These are phyloP conservation scores for Labrus mixtus DNA, from an alignment of 2,113 vertebrate species.

Conservation along the genomic window DNA sequence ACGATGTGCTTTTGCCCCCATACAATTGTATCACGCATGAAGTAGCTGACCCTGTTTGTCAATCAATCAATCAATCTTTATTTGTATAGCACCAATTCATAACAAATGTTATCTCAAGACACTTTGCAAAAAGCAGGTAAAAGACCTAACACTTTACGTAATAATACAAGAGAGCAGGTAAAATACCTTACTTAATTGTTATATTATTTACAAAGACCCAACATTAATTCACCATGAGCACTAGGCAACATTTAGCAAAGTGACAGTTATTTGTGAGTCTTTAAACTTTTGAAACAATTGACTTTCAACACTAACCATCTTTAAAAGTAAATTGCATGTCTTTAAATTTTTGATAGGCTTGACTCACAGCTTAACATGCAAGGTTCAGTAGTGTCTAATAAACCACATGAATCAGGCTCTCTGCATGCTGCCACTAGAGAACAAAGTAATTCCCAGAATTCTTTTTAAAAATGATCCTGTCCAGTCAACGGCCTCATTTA, in stretches of 20 bases:
- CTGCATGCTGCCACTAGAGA: not conserved
- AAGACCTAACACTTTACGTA: too few species aligned
- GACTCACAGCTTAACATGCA: not conserved
- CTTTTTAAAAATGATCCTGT: constrained; percentile 22
- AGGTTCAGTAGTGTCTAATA: not conserved
- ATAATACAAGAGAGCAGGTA: too few species aligned
- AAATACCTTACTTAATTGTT: too few species aligned
- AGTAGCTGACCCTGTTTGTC: too few species aligned
- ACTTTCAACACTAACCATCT: constrained; percentile 2
- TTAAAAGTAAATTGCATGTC: constrained; percentile 12
- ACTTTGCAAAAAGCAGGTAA: too few species aligned
- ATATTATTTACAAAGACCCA: too few species aligned
- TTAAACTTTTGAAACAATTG: constrained; percentile 9
- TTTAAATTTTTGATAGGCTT: constrained; percentile 9
- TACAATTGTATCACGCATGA: too few species aligned
- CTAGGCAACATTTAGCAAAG: not conserved
- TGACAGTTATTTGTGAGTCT: constrained; percentile 1
- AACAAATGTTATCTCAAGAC: too few species aligned
- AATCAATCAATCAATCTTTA: too few species aligned
- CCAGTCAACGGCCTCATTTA: constrained; percentile 32
- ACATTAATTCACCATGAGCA: too few species aligned
- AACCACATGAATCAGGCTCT: not conserved
- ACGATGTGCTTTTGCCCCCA: too few species aligned
- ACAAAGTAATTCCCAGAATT: not conserved
- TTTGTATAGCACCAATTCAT: too few species aligned